Percentiles rank a stretch among this genome's conserved stretches.
phyloP scores from a whole-genome alignment of 2,797 vertebrate genomes.

The Sciaenops ocellatus region DNA sequence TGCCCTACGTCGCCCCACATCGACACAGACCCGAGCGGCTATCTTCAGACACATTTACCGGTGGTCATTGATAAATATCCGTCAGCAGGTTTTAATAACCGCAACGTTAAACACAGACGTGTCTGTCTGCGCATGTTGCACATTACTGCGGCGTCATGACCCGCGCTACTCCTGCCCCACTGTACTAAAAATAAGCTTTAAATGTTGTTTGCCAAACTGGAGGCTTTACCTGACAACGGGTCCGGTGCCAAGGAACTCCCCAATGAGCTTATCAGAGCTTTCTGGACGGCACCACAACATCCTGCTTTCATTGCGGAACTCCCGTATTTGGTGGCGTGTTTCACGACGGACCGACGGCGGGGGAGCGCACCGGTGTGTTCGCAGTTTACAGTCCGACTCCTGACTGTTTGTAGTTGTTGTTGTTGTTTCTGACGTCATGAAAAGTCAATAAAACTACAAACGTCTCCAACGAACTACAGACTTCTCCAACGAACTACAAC shows the following conservation, averaged over 20 bases:
- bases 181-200: conserved; percentile 22
- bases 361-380: conserved; percentile 33
- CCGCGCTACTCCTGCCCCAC: conserved; percentile 21
- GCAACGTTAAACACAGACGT: conserved; percentile 11
- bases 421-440: background rate
- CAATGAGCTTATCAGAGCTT: conserved; percentile 85
- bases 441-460: background rate
- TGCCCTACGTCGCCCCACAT: conserved; percentile 26
- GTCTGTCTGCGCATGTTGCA: conserved; percentile 44
- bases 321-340: conserved; percentile 23
- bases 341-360: conserved; percentile 48
- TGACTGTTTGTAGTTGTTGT: background rate
- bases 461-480: background rate
- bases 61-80: background rate
- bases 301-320: conserved; percentile 74
- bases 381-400: conserved; percentile 22
- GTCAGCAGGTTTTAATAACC: background rate
- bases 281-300: conserved; percentile 83
- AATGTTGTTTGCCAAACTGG: conserved; percentile 19
- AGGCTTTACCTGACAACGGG: conserved; percentile 84
- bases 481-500: too few relatives aligned
- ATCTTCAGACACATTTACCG: fast-evolving
- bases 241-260: conserved; percentile 86
- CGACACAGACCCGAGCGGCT: conserved; percentile 2
- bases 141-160: conserved; percentile 45